These are phyloP conservation scores for Zosterops pallidus DNA, from an alignment of 2,113 vertebrate genomes.

Conservation along the genomic window DNA sequence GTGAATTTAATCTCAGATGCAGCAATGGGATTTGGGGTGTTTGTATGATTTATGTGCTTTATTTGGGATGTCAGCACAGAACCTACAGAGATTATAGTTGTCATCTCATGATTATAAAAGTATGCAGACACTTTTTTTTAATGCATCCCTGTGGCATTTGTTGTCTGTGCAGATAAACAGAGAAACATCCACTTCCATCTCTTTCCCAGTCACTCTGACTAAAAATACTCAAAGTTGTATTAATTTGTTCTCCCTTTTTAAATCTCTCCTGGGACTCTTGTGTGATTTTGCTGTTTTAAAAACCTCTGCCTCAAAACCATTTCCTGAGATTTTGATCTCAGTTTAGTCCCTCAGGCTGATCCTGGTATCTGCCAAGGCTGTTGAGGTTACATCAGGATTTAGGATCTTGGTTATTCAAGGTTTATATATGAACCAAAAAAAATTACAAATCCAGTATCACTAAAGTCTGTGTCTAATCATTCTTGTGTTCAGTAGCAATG, in stretches of 20 bases:
- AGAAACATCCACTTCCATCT: neutral
- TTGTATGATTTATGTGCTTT: neutral
- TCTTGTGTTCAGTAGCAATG: neutral
- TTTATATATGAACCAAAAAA: neutral
- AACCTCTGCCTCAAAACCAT: neutral
- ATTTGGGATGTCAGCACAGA: neutral
- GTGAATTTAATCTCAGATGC: neutral
- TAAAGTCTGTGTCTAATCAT: neutral
- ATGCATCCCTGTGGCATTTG: neutral
- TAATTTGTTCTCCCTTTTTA: neutral
- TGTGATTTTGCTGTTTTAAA: neutral
- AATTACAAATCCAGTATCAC: neutral
- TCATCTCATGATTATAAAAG: neutral
- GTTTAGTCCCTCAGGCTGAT: neutral
- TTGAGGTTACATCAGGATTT: neutral
- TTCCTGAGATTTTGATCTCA: neutral
- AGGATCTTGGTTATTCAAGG: neutral
- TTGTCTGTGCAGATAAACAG: neutral
- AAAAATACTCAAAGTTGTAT: neutral
- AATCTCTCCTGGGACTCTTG: neutral
- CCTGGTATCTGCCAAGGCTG: neutral
- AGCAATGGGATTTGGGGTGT: neutral
- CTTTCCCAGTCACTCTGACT: neutral
- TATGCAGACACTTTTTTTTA: neutral
- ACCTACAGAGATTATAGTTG: neutral